Percentiles rank a stretch among this genome's conserved stretches.
Evolutionary conservation across 2,888 invertebrate species (phyloP).

Genomic region (Teinopalpus imperialis): DNA sequence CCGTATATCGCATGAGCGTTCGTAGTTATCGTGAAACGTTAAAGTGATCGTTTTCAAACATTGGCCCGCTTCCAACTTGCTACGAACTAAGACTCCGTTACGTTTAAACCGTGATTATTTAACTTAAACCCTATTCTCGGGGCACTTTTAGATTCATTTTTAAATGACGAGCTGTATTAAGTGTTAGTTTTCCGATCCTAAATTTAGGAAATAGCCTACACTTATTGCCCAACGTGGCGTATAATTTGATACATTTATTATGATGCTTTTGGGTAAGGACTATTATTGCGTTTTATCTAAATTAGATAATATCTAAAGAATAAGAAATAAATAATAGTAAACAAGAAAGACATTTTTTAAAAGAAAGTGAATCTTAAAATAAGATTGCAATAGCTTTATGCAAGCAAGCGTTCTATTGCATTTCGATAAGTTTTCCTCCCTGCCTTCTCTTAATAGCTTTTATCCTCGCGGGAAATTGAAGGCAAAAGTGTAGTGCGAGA

Average conservation of each 20-base stretch:
- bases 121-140: slow-evolving; percentile 30
- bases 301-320: not conserved
- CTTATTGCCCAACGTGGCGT: slow-evolving; percentile 26
- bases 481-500: slow-evolving; percentile 12
- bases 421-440: not conserved
- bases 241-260: slow-evolving; percentile 30
- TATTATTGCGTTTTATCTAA: slow-evolving; percentile 11
- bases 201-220: slow-evolving; percentile 28
- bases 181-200: slow-evolving; percentile 27
- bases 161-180: slow-evolving; percentile 17
- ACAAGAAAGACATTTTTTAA: too few species aligned
- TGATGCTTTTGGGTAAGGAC: slow-evolving; percentile 15
- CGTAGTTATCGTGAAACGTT: slow-evolving; percentile 60
- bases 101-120: slow-evolving; percentile 31
- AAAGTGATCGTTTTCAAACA: slow-evolving; percentile 59
- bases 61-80: slow-evolving; percentile 58
- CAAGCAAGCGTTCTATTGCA: not conserved
- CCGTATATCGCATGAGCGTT: slow-evolving; percentile 51
- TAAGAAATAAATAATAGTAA: too few species aligned
- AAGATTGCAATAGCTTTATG: not conserved
- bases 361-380: not conserved
- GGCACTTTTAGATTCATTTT: slow-evolving; percentile 36
- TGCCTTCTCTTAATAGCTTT: slow-evolving; percentile 9
- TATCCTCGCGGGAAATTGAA: slow-evolving; percentile 12
- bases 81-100: slow-evolving; percentile 41